A percentile compares a stretch with the other conserved stretches of the same genome.
phyloP scores from a whole-genome alignment of 2,888 invertebrate genomes.

The Listrodromus nycthemerus region DNA sequence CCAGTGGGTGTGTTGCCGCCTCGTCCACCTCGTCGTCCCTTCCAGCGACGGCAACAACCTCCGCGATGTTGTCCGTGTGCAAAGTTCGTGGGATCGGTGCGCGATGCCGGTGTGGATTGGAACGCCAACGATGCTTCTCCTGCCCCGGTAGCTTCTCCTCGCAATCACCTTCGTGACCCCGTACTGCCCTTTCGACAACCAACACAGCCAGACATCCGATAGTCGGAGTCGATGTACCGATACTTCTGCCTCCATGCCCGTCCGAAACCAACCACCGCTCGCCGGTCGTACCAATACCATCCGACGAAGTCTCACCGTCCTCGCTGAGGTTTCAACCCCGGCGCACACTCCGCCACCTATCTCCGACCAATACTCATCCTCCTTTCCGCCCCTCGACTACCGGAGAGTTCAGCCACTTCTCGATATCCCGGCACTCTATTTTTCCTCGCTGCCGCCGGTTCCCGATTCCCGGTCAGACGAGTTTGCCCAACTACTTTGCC shows the following conservation, averaged over 20 bases:
- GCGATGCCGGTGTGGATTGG: slow-evolving; percentile 22
- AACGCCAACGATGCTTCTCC: slow-evolving; percentile 33
- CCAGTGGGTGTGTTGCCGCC: slow-evolving; percentile 9
- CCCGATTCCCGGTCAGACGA: slow-evolving; percentile 73
- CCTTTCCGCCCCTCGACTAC: slow-evolving; percentile 14
- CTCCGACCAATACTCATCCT: slow-evolving; percentile 35
- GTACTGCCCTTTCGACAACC: slow-evolving; percentile 27
- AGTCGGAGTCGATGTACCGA: slow-evolving; percentile 1
- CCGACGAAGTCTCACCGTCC: background rate
- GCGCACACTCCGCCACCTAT: slow-evolving; percentile 6
- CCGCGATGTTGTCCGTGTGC: slow-evolving; percentile 24
- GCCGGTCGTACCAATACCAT: slow-evolving; percentile 19
- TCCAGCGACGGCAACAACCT: slow-evolving; percentile 38
- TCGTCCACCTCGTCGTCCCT: slow-evolving; percentile 50
- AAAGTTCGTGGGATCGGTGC: slow-evolving; percentile 25
- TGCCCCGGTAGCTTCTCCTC: slow-evolving; percentile 44
- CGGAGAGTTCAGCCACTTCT: slow-evolving; percentile 41
- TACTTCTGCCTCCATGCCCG: background rate
- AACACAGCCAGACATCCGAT: background rate
- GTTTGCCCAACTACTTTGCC: slow-evolving; percentile 77
- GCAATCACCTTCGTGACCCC: slow-evolving; percentile 46
- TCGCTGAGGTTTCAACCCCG: background rate
- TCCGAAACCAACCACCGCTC: background rate
- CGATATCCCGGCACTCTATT: slow-evolving; percentile 58
- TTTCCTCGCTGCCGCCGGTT: slow-evolving; percentile 54